Evolutionary conservation across 1,140 invertebrate species (phyloP).

Genomic region (Atta colombica): DNA sequence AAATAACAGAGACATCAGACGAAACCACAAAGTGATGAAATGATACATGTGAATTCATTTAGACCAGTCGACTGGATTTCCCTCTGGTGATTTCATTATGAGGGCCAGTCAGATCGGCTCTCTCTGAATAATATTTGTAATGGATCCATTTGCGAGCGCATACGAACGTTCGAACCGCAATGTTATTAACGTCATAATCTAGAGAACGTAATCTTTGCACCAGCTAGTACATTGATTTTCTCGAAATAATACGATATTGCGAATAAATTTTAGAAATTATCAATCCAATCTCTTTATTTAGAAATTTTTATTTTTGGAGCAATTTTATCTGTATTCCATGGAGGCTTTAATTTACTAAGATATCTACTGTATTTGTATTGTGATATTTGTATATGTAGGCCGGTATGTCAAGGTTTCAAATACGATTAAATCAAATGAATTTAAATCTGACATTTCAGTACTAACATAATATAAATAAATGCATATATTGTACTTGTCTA

Average conservation of each 20-base stretch:
- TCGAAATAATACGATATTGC: conserved; percentile 22
- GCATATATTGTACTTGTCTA: background rate
- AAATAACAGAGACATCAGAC: conserved; percentile 43
- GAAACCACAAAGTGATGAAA: conserved; percentile 62
- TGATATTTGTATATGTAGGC: background rate
- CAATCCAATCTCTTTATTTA: background rate
- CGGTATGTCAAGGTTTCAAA: background rate
- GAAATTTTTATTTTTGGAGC: background rate
- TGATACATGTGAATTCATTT: conserved; percentile 61
- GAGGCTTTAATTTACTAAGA: background rate
- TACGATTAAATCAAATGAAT: background rate
- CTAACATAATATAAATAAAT: background rate
- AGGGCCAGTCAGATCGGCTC: background rate
- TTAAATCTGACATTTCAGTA: background rate
- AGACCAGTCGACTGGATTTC: conserved; percentile 24
- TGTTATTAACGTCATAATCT: conserved; percentile 63
- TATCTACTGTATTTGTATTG: background rate
- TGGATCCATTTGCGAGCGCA: conserved; percentile 52
- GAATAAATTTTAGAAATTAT: conserved; percentile 18
- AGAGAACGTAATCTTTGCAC: conserved; percentile 16
- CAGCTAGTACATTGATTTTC: conserved; percentile 28
- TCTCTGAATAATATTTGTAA: conserved; percentile 63
- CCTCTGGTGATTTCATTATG: conserved; percentile 64
- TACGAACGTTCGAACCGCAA: conserved; percentile 21
- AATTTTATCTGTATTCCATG: background rate